Evolutionary conservation across 2,113 vertebrate species (phyloP).

Genomic region (Scortum barcoo): DNA sequence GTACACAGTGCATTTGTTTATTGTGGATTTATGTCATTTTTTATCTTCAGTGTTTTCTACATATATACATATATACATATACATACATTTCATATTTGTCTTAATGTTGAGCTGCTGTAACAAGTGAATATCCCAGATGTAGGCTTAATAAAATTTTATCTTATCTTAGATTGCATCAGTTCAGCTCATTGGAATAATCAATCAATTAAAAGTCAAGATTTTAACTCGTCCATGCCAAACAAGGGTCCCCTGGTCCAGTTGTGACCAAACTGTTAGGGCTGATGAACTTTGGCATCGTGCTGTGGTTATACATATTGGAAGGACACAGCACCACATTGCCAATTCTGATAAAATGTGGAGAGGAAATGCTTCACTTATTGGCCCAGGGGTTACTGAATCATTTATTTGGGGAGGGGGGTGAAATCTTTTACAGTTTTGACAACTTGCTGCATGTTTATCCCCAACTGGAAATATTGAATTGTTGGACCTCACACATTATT

Average conservation of each 20-base stretch:
- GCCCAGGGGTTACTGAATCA: conserved; percentile 57
- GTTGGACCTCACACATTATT: conserved; percentile 50
- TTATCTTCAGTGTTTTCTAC: too few relatives aligned
- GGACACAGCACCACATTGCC: background rate
- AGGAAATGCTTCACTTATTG: conserved; percentile 15
- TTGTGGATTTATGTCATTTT: too few relatives aligned
- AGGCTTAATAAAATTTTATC: too few relatives aligned
- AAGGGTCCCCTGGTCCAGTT: background rate
- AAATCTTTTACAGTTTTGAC: conserved; percentile 32
- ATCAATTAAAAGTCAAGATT: conserved; percentile 12
- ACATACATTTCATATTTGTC: too few relatives aligned
- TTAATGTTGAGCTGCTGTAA: too few relatives aligned
- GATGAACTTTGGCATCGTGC: background rate
- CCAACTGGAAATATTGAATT: conserved; percentile 35
- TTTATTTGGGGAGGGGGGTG: conserved; percentile 7
- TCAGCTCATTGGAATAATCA: background rate
- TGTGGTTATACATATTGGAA: conserved; percentile 10
- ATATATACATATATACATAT: too few relatives aligned
- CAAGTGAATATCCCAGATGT: too few relatives aligned
- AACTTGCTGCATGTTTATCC: conserved; percentile 31
- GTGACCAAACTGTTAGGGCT: background rate
- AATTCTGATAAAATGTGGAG: conserved; percentile 27
- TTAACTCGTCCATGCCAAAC: background rate
- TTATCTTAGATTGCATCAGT: background rate
- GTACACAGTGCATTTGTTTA: too few relatives aligned